These are phyloP conservation scores for Haliaeetus leucogaster DNA, from an alignment of 2,113 vertebrate species.

Conservation along the genomic window DNA sequence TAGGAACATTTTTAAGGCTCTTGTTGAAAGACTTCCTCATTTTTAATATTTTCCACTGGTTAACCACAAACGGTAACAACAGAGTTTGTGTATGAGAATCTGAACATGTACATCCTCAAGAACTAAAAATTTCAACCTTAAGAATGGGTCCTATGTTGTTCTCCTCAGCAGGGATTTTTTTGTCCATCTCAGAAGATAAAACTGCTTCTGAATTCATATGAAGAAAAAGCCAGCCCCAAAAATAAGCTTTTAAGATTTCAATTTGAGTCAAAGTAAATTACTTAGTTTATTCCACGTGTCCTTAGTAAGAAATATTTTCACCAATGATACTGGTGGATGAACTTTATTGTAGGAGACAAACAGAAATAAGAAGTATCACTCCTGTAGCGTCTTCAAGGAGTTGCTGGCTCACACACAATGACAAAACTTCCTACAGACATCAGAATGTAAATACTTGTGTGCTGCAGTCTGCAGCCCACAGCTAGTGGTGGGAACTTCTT, in stretches of 20 bases:
- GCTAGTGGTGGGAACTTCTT: not conserved
- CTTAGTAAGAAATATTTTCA: not conserved
- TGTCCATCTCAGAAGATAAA: not conserved
- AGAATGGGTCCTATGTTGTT: not conserved
- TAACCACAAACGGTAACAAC: not conserved
- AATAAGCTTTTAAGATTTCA: not conserved
- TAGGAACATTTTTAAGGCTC: not conserved
- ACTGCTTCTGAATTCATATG: not conserved
- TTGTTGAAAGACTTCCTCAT: not conserved
- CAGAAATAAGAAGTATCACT: not conserved
- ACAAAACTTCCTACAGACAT: not conserved
- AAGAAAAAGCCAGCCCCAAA: not conserved
- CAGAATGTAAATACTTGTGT: not conserved
- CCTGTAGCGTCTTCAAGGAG: not conserved
- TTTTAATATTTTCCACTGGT: constrained; percentile 37
- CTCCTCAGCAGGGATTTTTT: not conserved
- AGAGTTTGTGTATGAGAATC: not conserved
- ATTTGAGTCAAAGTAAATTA: not conserved
- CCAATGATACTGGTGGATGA: not conserved
- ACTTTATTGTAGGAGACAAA: not conserved
- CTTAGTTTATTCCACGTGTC: not conserved
- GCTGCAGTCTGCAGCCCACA: not conserved
- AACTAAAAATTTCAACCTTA: not conserved
- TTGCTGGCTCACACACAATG: not conserved
- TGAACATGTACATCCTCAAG: not conserved